Evolutionary conservation across 1,140 invertebrate genomes (phyloP).

Genomic region (Drosophila fuyamai): DNA sequence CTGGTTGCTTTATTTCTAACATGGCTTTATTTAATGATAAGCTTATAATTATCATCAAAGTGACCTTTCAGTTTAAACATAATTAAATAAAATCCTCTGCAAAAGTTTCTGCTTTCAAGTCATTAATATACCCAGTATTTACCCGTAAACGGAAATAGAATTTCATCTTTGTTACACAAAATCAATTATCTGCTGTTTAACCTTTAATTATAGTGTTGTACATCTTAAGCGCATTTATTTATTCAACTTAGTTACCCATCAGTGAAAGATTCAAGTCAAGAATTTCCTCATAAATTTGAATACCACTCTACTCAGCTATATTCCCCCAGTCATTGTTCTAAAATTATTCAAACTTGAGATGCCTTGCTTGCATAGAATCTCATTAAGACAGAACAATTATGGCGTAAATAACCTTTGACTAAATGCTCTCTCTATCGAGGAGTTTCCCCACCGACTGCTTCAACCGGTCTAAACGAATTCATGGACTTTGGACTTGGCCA

Average conservation of each 20-base stretch:
- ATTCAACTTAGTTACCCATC: neutral
- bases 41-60: too few species aligned
- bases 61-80: too few species aligned
- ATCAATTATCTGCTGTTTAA: too few species aligned
- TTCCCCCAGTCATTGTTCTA: neutral
- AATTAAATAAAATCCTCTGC: too few species aligned
- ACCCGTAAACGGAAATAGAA: too few species aligned
- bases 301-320: neutral
- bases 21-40: too few species aligned
- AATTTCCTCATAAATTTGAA: neutral
- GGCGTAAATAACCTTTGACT: conserved; percentile 18
- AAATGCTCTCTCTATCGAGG: conserved; percentile 2
- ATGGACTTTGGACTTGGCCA: conserved; percentile 36
- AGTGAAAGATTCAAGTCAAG: neutral
- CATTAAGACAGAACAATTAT: conserved; percentile 47
- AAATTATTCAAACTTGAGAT: conserved; percentile 14
- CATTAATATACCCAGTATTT: too few species aligned
- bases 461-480: conserved; percentile 41
- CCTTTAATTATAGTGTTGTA: too few species aligned
- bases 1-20: too few species aligned
- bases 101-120: too few species aligned
- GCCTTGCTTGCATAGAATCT: conserved; percentile 1
- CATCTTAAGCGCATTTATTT: too few species aligned
- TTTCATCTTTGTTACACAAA: neutral
- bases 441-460: neutral